These are phyloP conservation scores for Archocentrus centrarchus DNA, from an alignment of 2,113 vertebrate genomes.

Conservation along the genomic window DNA sequence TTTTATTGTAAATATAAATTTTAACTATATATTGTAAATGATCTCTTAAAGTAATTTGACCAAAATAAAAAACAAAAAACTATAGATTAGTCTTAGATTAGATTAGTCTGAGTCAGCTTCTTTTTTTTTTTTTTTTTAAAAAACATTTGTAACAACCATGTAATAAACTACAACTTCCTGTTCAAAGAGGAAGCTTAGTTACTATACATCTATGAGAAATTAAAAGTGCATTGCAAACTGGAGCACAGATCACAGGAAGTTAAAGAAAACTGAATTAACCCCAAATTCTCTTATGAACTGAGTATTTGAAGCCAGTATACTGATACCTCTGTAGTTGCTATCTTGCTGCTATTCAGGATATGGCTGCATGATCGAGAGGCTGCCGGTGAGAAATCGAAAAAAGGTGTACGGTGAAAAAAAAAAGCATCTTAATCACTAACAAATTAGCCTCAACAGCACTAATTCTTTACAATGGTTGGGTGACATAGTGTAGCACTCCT, in stretches of 20 bases:
- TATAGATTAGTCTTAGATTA: too few species aligned
- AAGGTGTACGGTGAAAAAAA: background rate
- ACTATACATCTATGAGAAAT: too few species aligned
- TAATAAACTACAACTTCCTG: too few species aligned
- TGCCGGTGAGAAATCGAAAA: background rate
- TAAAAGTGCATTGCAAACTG: too few species aligned
- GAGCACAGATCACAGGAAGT: too few species aligned
- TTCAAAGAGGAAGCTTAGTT: too few species aligned
- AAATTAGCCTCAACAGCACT: background rate
- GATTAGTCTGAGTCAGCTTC: too few species aligned
- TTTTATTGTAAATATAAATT: background rate
- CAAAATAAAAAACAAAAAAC: background rate
- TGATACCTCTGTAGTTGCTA: background rate
- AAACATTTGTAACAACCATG: too few species aligned
- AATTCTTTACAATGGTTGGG: background rate
- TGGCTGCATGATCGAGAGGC: background rate
- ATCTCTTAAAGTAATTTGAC: background rate
- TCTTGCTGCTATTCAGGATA: background rate
- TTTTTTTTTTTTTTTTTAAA: too few species aligned
- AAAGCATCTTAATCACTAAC: conserved; percentile 1
- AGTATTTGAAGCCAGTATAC: background rate
- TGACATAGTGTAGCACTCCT: background rate
- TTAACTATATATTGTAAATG: background rate
- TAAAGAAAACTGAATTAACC: background rate
- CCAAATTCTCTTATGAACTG: background rate